Percentiles rank a stretch among this genome's conserved stretches.
Evolutionary conservation across 2,797 vertebrate species (phyloP).

Genomic region (Pristis pectinata): DNA sequence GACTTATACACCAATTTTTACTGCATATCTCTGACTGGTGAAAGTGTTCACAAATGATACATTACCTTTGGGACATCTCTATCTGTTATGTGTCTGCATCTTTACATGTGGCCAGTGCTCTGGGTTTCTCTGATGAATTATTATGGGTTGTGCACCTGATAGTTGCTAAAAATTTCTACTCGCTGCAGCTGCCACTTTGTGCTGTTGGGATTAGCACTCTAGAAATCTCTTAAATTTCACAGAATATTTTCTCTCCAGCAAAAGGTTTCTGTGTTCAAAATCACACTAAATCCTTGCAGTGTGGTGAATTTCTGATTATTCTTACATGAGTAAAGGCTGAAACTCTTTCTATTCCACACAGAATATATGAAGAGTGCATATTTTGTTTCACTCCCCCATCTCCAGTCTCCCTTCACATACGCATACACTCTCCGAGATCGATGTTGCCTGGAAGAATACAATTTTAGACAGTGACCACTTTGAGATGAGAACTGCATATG

Average conservation of each 20-base stretch:
- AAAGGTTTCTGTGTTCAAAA: not conserved
- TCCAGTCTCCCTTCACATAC: too few relatives aligned
- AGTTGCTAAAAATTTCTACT: not conserved
- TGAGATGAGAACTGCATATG: not conserved
- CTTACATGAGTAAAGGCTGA: not conserved
- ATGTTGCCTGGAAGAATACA: too few relatives aligned
- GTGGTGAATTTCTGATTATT: not conserved
- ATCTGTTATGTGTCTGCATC: not conserved
- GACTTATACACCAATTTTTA: too few relatives aligned
- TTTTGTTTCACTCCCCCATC: too few relatives aligned
- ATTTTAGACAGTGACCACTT: not conserved
- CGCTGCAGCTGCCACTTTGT: conserved; percentile 10
- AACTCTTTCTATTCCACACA: not conserved
- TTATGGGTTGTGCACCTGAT: not conserved
- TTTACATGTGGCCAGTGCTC: too few relatives aligned
- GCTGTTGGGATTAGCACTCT: not conserved
- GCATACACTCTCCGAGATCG: too few relatives aligned
- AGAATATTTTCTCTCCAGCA: not conserved
- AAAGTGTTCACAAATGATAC: not conserved
- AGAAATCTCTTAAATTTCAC: not conserved
- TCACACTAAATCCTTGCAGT: not conserved
- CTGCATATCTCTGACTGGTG: not conserved
- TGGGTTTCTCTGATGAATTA: not conserved
- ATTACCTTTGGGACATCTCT: not conserved
- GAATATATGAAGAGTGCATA: not conserved